Evolutionary conservation across 2,797 vertebrate species (phyloP).

Genomic region (Enteromius radiatus): DNA sequence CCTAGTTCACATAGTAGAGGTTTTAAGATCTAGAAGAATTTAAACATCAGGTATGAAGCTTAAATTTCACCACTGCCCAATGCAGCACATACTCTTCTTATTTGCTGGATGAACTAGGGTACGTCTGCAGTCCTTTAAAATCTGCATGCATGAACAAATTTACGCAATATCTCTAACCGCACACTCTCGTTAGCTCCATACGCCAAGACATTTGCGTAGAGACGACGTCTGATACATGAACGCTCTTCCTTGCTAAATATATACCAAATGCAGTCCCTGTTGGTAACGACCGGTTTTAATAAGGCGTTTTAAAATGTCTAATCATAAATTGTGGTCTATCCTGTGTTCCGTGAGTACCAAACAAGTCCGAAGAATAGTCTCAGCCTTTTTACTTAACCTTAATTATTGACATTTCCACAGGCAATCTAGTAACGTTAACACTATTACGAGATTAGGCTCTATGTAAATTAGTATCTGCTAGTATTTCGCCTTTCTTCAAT

Average conservation of each 20-base stretch:
- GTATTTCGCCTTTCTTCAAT: neutral
- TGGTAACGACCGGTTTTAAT: neutral
- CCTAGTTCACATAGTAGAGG: no score
- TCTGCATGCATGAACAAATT: neutral
- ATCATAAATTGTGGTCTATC: neutral
- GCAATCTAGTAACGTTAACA: constrained; percentile 6
- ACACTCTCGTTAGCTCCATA: neutral
- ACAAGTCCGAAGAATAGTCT: neutral
- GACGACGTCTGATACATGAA: neutral
- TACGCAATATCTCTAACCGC: constrained; percentile 3
- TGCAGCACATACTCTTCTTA: neutral
- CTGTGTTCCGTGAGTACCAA: neutral
- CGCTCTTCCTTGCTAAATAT: neutral
- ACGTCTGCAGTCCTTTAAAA: neutral
- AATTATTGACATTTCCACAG: neutral
- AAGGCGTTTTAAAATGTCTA: neutral
- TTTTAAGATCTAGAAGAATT: neutral
- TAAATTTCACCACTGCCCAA: neutral
- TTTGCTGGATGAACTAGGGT: neutral
- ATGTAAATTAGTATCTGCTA: neutral
- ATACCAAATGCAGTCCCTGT: neutral
- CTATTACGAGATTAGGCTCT: neutral
- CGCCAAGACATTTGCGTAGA: neutral
- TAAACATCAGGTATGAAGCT: neutral
- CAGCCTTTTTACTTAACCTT: neutral